phyloP scores from a whole-genome alignment of 2,113 vertebrate genomes.

The Spea bombifrons region DNA sequence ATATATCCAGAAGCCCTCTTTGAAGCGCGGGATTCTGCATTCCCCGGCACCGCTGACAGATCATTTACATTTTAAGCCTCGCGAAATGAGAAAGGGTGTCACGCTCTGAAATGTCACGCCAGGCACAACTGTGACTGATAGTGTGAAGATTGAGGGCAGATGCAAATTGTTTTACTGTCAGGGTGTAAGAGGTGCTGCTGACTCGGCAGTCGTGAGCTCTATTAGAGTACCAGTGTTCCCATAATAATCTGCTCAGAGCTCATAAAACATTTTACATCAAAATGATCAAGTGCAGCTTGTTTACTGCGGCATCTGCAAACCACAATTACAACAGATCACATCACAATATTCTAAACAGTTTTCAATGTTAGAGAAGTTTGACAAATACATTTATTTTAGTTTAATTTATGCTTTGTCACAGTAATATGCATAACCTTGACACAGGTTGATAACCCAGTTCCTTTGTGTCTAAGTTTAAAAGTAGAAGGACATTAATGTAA shows the following conservation, averaged over 20 bases:
- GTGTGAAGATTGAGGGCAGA: constrained; percentile 19
- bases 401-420: too few species aligned
- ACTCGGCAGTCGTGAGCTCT: constrained; percentile 4
- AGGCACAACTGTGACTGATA: constrained; percentile 31
- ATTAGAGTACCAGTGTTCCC: constrained; percentile 1
- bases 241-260: not conserved
- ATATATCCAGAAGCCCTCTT: not conserved
- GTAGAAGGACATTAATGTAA: too few species aligned
- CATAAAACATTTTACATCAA: constrained; percentile 8
- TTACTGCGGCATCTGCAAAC: constrained; percentile 10
- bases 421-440: too few species aligned
- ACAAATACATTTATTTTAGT: too few species aligned
- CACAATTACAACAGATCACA: not conserved
- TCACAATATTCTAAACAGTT: not conserved
- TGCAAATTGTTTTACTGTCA: constrained; percentile 23
- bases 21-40: not conserved
- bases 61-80: constrained; percentile 29
- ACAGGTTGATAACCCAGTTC: too few species aligned
- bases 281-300: constrained; percentile 26
- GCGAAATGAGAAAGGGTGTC: constrained; percentile 17
- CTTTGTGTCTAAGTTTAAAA: too few species aligned
- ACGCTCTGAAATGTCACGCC: constrained; percentile 19
- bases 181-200: constrained; percentile 12
- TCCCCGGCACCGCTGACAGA: constrained; percentile 11
- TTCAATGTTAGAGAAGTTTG: not conserved